Evolutionary conservation across 2,888 invertebrate species (phyloP).

Genomic region (Volucella inanis): DNA sequence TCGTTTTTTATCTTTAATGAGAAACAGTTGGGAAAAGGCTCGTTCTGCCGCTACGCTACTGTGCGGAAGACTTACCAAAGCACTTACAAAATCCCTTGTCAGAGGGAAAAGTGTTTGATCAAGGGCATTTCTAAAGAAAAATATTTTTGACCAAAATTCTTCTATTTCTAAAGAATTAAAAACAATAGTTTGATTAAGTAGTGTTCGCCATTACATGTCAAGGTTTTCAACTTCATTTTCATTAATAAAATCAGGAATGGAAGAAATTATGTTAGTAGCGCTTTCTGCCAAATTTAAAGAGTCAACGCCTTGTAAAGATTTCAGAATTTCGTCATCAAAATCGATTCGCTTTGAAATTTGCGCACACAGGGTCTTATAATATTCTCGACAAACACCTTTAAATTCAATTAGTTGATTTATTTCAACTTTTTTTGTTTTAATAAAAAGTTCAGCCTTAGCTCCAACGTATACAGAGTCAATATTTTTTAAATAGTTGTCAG

Average conservation of each 20-base stretch:
- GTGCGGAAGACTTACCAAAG: constrained; percentile 37
- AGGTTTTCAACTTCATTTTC: constrained; percentile 39
- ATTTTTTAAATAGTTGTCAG: constrained; percentile 17
- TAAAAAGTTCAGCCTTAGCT: constrained; percentile 35
- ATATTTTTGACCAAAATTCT: too few relatives aligned
- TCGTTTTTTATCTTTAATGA: constrained; percentile 19
- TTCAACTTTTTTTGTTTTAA: constrained; percentile 13
- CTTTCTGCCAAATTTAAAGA: constrained; percentile 28
- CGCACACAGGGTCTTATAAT: too few relatives aligned
- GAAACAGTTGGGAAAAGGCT: constrained; percentile 37
- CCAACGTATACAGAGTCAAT: constrained; percentile 38
- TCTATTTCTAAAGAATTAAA: too few relatives aligned
- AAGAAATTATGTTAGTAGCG: constrained; percentile 6
- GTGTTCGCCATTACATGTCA: constrained; percentile 51
- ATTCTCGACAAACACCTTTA: constrained; percentile 32
- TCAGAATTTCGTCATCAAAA: constrained; percentile 37
- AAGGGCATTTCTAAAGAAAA: constrained; percentile 47
- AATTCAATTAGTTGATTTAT: constrained; percentile 29
- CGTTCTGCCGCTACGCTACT: constrained; percentile 50
- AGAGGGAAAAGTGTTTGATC: constrained; percentile 36
- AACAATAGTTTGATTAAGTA: too few relatives aligned
- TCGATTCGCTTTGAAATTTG: constrained; percentile 45
- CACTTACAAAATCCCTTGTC: constrained; percentile 28
- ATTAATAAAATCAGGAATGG: constrained; percentile 34
- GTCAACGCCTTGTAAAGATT: constrained; percentile 31